These are phyloP conservation scores for Acestrorhynchus altus DNA, from an alignment of 2,797 vertebrate species.

Conservation along the genomic window DNA sequence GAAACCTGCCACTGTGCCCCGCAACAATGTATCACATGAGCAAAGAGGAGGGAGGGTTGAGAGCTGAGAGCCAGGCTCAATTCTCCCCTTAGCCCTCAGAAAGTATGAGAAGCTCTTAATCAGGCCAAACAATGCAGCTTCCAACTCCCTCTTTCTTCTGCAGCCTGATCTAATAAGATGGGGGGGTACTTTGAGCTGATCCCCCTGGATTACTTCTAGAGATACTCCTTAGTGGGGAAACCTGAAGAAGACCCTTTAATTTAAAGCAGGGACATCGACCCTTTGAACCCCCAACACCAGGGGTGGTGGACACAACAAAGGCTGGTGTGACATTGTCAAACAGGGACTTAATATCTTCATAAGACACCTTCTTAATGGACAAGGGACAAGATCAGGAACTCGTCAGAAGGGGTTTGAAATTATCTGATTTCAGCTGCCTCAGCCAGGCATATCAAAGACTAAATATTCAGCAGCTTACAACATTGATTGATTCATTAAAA, in stretches of 20 bases:
- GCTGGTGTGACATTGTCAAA: slow-evolving; percentile 62
- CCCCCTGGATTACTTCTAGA: slow-evolving; percentile 58
- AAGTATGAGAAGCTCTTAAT: slow-evolving; percentile 81
- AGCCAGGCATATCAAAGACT: slow-evolving; percentile 16
- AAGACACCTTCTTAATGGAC: slow-evolving; percentile 60
- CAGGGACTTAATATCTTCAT: slow-evolving; percentile 71
- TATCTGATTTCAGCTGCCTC: slow-evolving; percentile 43
- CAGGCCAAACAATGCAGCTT: slow-evolving; percentile 79
- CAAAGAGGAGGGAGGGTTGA: slow-evolving; percentile 61
- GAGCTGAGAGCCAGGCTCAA: slow-evolving; percentile 52
- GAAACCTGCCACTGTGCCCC: slow-evolving; percentile 66
- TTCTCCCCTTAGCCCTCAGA: slow-evolving; percentile 66
- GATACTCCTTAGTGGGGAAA: slow-evolving; percentile 57
- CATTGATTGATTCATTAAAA: slow-evolving; percentile 5
- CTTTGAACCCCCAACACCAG: slow-evolving; percentile 59
- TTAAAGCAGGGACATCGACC: slow-evolving; percentile 62
- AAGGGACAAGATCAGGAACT: slow-evolving; percentile 47
- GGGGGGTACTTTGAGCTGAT: slow-evolving; percentile 51
- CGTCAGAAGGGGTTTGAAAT: slow-evolving; percentile 49
- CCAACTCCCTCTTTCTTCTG: slow-evolving; percentile 68
- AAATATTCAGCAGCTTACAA: slow-evolving; percentile 24
- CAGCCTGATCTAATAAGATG: slow-evolving; percentile 78
- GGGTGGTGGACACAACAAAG: slow-evolving; percentile 66
- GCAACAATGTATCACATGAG: slow-evolving; percentile 76
- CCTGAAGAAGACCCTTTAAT: slow-evolving; percentile 62